Base-by-base conservation (phyloP, 1,140 invertebrate genomes). In the Apis laboriosa region DNA sequence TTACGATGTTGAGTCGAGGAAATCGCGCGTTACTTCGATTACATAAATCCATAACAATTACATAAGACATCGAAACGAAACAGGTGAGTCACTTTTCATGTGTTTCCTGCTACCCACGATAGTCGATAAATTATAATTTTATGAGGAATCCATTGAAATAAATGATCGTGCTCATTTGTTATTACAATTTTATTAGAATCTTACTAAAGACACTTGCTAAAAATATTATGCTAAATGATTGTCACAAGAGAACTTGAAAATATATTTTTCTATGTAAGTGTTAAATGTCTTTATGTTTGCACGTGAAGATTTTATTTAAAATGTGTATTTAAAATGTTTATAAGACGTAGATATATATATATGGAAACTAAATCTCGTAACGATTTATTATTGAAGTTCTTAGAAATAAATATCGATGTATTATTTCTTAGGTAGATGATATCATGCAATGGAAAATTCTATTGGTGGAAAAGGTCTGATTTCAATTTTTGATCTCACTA, bases 61-160 rank as follows among this genome's bases (percentile, higher is more conserved):
- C 66, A 73, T 84, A 84, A 84, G 71, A 12, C 55, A 1, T n/a
- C n/a, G n/a, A 79, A 72, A 49, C 61, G 51, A 82, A 66, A 67
- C 80, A 76, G 70, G 71, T 88, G 83, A 88, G 75, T 87, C 79
- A 85, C 43, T 74, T 43, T 56, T 43, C n/a, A 12, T 51, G 19
- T 71, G 58, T 68, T 72, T 81, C 60, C 71, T 82, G 72, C 79
- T 72, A 77, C 86, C 87, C 71, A 88, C 87, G 72, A 49, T 43
- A 77, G 4, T 61, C 51, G 49, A 43, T 84, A 34, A 43, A 68
- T 61, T 67, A 63, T 60, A 64, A 77, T 76, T 87, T 84, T 72
- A 77, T 63, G 74, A 72, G 55, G 51, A 77, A 74, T 28, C 55
- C 73, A 34, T n/a, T 34, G 24, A 63, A 84, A 83, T 72, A 58